Evolutionary conservation across 2,113 vertebrate species (phyloP), one percentile per base, ranked within the genome.

Genomic region (Hyperopisus bebe): DNA sequence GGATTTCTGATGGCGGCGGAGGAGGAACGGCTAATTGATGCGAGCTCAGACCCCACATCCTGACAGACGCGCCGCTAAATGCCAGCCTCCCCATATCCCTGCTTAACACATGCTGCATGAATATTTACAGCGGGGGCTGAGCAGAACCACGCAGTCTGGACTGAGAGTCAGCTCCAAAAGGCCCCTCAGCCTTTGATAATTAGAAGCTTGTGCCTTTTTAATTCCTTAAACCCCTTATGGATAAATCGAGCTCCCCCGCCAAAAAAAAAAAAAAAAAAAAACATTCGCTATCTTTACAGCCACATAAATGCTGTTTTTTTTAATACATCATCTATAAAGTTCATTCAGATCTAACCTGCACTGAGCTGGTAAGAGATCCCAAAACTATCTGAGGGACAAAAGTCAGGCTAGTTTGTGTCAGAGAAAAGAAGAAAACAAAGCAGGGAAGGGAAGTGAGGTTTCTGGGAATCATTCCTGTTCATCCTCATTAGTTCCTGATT

Each of bases 71-170:
- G 24, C 89, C 47, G 42, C 62, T 55, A 80, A 90, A 90, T 27
- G 70, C 46, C 62, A n/a, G 6, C 55, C 44, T 86, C 62, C 11
- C 8, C 48, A 51, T 84, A 42, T 62, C 39, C 48, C 83, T 39
- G 21, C n/a, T 58, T 48, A 77, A 53, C 55, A 90, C 85, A 19
- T 83, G 58, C 89, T 87, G 55, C 62, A 80, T 90, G 86, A 87
- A 77, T 87, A 90, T 90, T 74, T 85, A 87, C 46, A 8, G 35
- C 15, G 27, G 31, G 31, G 27, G 89, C 66, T 21, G 47, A 53
- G 62, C 47, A 90, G 35, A 46, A 17, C 11, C n/a, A 77, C 58
- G 47, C 89, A 90, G 46, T 50, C 89, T 86, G 84, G 58, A 39
- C 62, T 77, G 47, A 31, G 84, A 90, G 51, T 46, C 24, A 74